These are phyloP conservation scores for Xenentodon cancila DNA, from an alignment of 2,797 vertebrate species.

Conservation along the genomic window DNA sequence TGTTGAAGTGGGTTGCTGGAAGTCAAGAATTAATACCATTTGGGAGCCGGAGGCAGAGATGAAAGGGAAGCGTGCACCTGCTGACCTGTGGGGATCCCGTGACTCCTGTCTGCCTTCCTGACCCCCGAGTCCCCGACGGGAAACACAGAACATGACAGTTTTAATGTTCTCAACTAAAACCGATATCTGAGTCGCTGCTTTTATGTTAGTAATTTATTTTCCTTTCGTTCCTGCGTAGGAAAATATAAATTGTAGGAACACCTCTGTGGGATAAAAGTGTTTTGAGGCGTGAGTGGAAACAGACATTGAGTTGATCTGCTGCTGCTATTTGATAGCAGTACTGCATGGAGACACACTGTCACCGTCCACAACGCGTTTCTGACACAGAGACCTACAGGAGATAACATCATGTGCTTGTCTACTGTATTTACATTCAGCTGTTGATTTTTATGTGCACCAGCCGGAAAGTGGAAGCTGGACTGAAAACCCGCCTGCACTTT, in stretches of 20 bases:
- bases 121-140: constrained; percentile 5
- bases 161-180: constrained; percentile 23
- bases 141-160: constrained; percentile 34
- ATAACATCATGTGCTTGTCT: neutral
- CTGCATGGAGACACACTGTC: neutral
- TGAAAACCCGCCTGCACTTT: too few relatives aligned
- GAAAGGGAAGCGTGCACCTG: constrained; percentile 55
- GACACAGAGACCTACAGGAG: neutral
- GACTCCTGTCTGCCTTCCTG: constrained; percentile 39
- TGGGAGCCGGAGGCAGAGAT: constrained; percentile 44
- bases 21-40: constrained; percentile 51
- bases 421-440: neutral
- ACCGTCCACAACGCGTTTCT: neutral
- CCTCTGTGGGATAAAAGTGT: constrained; percentile 3
- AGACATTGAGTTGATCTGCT: neutral
- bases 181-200: constrained; percentile 12
- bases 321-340: constrained; percentile 1
- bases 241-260: constrained; percentile 15
- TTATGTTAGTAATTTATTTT: constrained; percentile 22
- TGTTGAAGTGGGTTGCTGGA: constrained; percentile 23
- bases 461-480: neutral
- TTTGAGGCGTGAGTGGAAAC: constrained; percentile 3
- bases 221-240: constrained; percentile 9
- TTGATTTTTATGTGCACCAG: neutral
- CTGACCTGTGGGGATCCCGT: constrained; percentile 52